A percentile compares a stretch with the other conserved stretches of the same genome.
These are phyloP conservation scores for Poeciliopsis infans DNA, from an alignment of 2,797 vertebrate genomes.

Conservation along the genomic window DNA sequence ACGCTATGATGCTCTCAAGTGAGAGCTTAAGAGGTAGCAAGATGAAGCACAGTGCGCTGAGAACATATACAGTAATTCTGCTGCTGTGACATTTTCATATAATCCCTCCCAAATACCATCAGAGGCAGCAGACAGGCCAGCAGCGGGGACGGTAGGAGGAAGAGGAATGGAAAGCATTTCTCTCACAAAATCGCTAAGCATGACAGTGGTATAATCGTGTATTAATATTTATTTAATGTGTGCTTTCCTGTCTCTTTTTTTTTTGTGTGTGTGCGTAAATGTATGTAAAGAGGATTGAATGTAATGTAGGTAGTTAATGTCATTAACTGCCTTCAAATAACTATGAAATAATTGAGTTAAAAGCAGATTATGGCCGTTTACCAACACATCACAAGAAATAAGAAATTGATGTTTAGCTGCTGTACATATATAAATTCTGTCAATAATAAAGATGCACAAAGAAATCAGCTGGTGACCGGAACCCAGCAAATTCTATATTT, in stretches of 20 bases:
- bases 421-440: background rate
- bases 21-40: conserved; percentile 32
- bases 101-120: conserved; percentile 68
- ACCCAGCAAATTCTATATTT: background rate
- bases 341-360: conserved; percentile 50
- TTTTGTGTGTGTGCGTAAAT: background rate
- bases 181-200: conserved; percentile 28
- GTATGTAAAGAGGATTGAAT: conserved; percentile 43
- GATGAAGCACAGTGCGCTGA: conserved; percentile 47
- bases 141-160: conserved; percentile 23
- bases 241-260: background rate
- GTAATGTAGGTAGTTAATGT: conserved; percentile 10
- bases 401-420: conserved; percentile 13
- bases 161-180: conserved; percentile 26
- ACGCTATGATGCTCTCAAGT: conserved; percentile 31
- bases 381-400: background rate
- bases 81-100: conserved; percentile 76
- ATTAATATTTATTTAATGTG: conserved; percentile 26
- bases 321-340: conserved; percentile 63
- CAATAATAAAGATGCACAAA: background rate
- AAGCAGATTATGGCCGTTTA: conserved; percentile 59
- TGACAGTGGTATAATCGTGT: conserved; percentile 42
- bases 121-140: conserved; percentile 48
- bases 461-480: background rate
- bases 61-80: conserved; percentile 71